Percentiles rank a stretch among this genome's conserved stretches.
phyloP scores from a whole-genome alignment of 2,888 invertebrate species.

The Oxyteleia sp. region DNA sequence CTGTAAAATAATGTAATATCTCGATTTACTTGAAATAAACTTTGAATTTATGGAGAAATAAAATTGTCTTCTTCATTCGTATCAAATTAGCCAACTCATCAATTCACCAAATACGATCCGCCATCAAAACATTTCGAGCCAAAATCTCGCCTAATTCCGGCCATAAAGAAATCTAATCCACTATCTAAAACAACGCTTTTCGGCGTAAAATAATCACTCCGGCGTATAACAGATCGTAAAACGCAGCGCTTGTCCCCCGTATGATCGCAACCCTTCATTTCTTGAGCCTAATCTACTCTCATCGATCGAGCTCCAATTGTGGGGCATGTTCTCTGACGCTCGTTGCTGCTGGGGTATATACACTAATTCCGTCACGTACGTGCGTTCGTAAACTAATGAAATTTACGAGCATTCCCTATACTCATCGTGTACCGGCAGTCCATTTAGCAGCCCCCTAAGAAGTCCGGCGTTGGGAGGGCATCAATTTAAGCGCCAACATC shows the following conservation, averaged over 20 bases:
- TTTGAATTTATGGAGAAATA: too few relatives aligned
- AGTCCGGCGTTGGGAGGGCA: constrained; percentile 59
- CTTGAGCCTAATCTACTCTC: constrained; percentile 73
- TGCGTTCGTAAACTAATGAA: constrained; percentile 75
- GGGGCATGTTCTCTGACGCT: constrained; percentile 65
- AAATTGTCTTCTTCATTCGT: too few relatives aligned
- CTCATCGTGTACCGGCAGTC: constrained; percentile 70
- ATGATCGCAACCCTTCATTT: constrained; percentile 77
- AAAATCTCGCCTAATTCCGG: constrained; percentile 2
- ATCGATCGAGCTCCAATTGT: constrained; percentile 69
- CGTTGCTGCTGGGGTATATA: constrained; percentile 64
- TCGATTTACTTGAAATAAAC: too few relatives aligned
- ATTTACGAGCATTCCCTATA: constrained; percentile 74
- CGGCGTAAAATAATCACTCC: constrained; percentile 17
- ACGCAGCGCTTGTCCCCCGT: constrained; percentile 62
- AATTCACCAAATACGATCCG: too few relatives aligned
- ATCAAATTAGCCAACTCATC: too few relatives aligned
- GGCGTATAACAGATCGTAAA: constrained; percentile 43
- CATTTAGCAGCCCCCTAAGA: constrained; percentile 70
- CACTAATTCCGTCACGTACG: constrained; percentile 75
- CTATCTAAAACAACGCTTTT: neutral
- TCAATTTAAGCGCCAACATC: constrained; percentile 49
- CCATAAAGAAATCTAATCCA: constrained; percentile 10
- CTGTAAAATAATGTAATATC: too few relatives aligned
- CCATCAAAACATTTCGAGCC: too few relatives aligned